phyloP scores from a whole-genome alignment of 1,140 invertebrate species.

The Brachionus manjavacas region DNA sequence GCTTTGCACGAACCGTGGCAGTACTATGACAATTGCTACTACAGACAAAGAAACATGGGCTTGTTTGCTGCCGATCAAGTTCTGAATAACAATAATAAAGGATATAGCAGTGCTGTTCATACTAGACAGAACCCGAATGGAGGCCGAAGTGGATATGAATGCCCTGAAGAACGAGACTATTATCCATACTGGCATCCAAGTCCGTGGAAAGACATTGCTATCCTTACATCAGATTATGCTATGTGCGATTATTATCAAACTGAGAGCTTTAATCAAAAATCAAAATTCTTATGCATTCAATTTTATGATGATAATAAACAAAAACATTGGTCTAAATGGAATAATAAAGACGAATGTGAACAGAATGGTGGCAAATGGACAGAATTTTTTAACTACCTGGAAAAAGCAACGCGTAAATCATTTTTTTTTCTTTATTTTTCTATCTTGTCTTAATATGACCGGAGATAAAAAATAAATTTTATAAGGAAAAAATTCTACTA shows the following conservation, averaged over 20 bases:
- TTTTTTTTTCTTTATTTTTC: neutral
- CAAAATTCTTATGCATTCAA: constrained; percentile 52
- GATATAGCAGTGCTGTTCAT: constrained; percentile 56
- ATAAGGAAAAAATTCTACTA: too few relatives aligned
- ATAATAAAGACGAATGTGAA: constrained; percentile 27
- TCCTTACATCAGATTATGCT: constrained; percentile 51
- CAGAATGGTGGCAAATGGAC: constrained; percentile 39
- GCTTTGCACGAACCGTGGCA: constrained; percentile 55
- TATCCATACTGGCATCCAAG: constrained; percentile 57
- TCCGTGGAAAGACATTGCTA: constrained; percentile 54
- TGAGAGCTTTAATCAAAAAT: constrained; percentile 53
- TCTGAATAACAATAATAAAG: constrained; percentile 50
- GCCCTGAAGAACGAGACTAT: constrained; percentile 56
- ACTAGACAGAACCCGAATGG: constrained; percentile 55
- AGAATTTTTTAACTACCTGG: constrained; percentile 23
- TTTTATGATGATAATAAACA: constrained; percentile 44
- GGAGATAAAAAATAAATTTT: too few relatives aligned
- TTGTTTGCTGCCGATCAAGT: constrained; percentile 56
- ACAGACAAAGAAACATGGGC: constrained; percentile 53
- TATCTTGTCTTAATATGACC: too few relatives aligned
- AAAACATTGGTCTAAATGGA: constrained; percentile 39
- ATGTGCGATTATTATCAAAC: constrained; percentile 50
- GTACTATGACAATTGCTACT: constrained; percentile 54
- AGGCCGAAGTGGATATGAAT: constrained; percentile 54
- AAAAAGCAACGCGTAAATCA: constrained; percentile 40